phyloP scores from a whole-genome alignment of 2,113 vertebrate genomes.

The Pao palembangensis region DNA sequence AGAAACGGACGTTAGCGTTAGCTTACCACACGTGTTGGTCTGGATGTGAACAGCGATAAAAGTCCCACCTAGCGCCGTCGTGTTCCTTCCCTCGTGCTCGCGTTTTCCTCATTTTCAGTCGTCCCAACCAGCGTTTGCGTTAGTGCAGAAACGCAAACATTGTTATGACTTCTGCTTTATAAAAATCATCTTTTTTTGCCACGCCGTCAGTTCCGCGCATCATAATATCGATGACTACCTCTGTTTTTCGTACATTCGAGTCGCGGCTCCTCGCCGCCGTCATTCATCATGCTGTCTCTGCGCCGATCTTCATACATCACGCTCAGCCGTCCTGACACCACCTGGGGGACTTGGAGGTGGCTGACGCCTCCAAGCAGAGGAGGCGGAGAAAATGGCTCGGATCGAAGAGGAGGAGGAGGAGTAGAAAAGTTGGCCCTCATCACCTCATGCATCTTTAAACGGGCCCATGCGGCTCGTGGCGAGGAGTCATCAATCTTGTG shows the following conservation, averaged over 20 bases:
- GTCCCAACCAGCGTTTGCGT: neutral
- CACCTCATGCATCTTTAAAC: conserved; percentile 80
- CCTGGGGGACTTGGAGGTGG: conserved; percentile 38
- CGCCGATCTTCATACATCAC: conserved; percentile 37
- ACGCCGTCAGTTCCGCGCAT: neutral
- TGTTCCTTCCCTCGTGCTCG: neutral
- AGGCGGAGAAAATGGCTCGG: conserved; percentile 19
- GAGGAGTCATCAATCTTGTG: conserved; percentile 77
- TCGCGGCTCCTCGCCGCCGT: conserved; percentile 10
- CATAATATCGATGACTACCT: conserved; percentile 35
- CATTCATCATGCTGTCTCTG: conserved; percentile 51
- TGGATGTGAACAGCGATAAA: too few relatives aligned
- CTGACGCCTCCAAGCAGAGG: conserved; percentile 34
- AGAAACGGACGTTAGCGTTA: conserved; percentile 4
- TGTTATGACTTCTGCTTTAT: neutral
- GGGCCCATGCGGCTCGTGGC: conserved; percentile 61
- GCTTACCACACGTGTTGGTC: too few relatives aligned
- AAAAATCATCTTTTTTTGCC: neutral
- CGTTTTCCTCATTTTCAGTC: neutral
- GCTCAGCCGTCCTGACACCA: conserved; percentile 35
- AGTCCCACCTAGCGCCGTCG: neutral
- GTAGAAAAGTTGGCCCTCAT: conserved; percentile 60
- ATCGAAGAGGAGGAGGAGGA: neutral
- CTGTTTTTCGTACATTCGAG: conserved; percentile 27
- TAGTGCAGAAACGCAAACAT: neutral